Evolutionary conservation across 1,140 invertebrate species (phyloP), one percentile per base, ranked within the genome.

Genomic region (Philotrypesis tridentata): DNA sequence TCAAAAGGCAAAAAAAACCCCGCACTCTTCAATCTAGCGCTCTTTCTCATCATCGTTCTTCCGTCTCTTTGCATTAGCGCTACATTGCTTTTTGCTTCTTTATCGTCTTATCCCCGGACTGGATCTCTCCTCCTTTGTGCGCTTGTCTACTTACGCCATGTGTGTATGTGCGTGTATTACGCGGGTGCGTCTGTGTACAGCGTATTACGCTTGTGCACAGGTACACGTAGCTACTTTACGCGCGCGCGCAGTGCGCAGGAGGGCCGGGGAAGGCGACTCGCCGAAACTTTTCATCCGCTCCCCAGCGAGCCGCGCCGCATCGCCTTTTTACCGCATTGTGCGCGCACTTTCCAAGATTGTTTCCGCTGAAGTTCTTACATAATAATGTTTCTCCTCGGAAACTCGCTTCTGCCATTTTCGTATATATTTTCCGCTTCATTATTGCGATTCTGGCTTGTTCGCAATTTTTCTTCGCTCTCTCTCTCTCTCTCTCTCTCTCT

Each of bases 381-480:
- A 71, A 71, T 40, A n/a, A 37, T 71, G 65, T 71, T 71, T 23
- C 68, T 55, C 7, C 68, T 55, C 7, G 48, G 17, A 55, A 55
- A 55, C 48, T 55, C 48, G 21, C 48, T 55, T 6, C n/a, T 55
- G n/a, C 14, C n/a, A 55, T 55, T 55, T 55, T 55, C 17, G 21
- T n/a, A 21, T n/a, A 17, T n/a, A 55, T 55, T 55, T 55, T 55
- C 48, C 48, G 0, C 48, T 55, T 55, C 40, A 17, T 37, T 37
- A 37, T 37, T 37, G 9, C 33, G 33, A 37, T 55, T 55, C 48
- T 43, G 12, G 2, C 1, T 43, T 43, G 7, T 33, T 70, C 17
- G 6, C 6, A 70, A 70, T n/a, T 37, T 70, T 11, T 71, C 7
- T 23, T 71, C 9, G 8, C 25, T 71, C 31, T 40, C 21, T n/a